A percentile compares a stretch with the other conserved stretches of the same genome.
These are phyloP conservation scores for Goniozus legneri DNA, from an alignment of 1,140 invertebrate species.

Conservation along the genomic window DNA sequence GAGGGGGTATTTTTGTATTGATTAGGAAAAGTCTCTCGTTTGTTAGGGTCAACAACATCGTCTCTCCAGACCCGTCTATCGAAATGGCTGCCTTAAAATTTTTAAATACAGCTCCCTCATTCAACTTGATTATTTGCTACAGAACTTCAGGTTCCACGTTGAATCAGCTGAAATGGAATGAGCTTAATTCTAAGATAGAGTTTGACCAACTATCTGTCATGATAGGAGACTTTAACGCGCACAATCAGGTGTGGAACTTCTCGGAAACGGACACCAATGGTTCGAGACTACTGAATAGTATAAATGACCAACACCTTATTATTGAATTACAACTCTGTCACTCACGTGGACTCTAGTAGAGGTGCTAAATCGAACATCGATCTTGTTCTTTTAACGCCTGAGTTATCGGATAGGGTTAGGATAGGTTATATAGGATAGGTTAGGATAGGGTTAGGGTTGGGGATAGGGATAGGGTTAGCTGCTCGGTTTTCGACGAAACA, in stretches of 20 bases:
- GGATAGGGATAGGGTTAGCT: not conserved
- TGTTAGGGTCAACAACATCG: not conserved
- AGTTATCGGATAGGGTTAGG: not conserved
- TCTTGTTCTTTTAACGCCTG: constrained; percentile 2
- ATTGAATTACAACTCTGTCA: not conserved
- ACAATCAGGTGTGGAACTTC: constrained; percentile 11
- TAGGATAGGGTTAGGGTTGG: not conserved
- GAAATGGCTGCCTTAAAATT: not conserved
- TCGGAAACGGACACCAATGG: constrained; percentile 4
- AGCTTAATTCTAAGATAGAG: not conserved
- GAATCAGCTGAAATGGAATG: constrained; percentile 1
- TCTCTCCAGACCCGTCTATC: not conserved
- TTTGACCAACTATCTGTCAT: not conserved
- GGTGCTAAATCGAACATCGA: constrained; percentile 5
- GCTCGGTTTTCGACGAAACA: not conserved
- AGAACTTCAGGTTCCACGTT: not conserved
- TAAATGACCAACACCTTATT: not conserved
- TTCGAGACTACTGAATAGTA: not conserved
- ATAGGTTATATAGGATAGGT: too few species aligned
- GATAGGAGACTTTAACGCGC: constrained; percentile 13
- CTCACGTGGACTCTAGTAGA: constrained; percentile 5
- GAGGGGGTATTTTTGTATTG: constrained; percentile 9
- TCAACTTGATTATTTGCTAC: constrained; percentile 3
- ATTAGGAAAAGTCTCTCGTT: constrained; percentile 3
- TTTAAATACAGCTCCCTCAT: not conserved